Evolutionary conservation across 2,888 invertebrate species (phyloP).

Genomic region (Helobdella robusta): DNA sequence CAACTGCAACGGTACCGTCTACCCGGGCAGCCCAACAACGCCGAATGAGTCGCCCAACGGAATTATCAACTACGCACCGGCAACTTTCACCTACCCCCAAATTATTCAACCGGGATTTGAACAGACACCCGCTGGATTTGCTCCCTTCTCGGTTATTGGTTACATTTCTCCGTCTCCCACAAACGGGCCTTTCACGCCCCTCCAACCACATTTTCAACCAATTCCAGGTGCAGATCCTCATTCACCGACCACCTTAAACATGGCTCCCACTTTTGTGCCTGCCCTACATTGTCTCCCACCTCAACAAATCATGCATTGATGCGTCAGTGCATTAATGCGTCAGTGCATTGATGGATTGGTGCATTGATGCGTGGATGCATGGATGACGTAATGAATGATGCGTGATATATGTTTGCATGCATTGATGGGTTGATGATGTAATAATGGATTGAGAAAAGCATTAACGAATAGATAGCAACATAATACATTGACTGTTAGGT

Average conservation of each 20-base stretch:
- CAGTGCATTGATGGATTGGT: too few species aligned
- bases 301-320: conserved; percentile 16
- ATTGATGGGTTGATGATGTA: too few species aligned
- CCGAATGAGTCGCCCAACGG: conserved; percentile 13
- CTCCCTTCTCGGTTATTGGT: conserved; percentile 22
- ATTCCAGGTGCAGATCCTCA: neutral
- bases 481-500: too few species aligned
- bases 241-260: conserved; percentile 15
- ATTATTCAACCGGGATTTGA: conserved; percentile 21
- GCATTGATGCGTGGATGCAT: too few species aligned
- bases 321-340: too few species aligned
- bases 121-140: conserved; percentile 13
- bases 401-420: too few species aligned
- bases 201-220: neutral
- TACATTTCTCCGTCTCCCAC: conserved; percentile 19
- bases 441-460: too few species aligned
- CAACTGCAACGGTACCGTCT: neutral
- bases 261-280: conserved; percentile 3
- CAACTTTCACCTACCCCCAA: conserved; percentile 22
- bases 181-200: conserved; percentile 1
- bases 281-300: conserved; percentile 15
- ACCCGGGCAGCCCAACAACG: conserved; percentile 17
- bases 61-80: conserved; percentile 24
- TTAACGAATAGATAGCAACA: too few species aligned
- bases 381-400: too few species aligned